Evolutionary conservation across 1,140 invertebrate genomes (phyloP).

Genomic region (Scaptomyza montana): DNA sequence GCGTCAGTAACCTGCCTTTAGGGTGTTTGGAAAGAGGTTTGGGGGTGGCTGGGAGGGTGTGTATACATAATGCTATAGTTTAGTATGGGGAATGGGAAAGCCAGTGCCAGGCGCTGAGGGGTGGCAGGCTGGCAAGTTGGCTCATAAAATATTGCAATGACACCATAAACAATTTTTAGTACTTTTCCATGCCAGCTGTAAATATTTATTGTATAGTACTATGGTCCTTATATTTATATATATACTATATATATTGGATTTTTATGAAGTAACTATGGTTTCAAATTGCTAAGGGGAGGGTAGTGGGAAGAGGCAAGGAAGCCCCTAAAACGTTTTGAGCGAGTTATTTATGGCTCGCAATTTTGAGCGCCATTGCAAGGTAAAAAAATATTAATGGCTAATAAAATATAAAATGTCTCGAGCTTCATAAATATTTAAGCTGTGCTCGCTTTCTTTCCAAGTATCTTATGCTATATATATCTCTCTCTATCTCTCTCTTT

Average conservation of each 20-base stretch:
- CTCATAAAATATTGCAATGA: constrained; percentile 82
- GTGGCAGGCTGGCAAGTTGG: constrained; percentile 47
- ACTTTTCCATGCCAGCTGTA: constrained; percentile 73
- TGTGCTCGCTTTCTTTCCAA: background rate
- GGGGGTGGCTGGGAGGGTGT: constrained; percentile 5
- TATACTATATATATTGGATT: constrained; percentile 68
- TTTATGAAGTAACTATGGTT: constrained; percentile 81
- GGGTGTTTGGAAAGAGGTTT: constrained; percentile 29
- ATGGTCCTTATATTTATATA: constrained; percentile 14
- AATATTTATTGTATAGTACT: constrained; percentile 78
- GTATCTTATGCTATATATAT: background rate
- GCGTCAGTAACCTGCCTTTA: constrained; percentile 24
- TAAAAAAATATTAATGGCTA: constrained; percentile 70
- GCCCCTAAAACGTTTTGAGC: constrained; percentile 59
- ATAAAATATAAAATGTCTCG: constrained; percentile 65
- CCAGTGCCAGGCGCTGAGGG: constrained; percentile 51
- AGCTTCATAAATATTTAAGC: constrained; percentile 51
- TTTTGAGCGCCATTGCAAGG: constrained; percentile 20
- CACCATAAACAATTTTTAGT: constrained; percentile 82
- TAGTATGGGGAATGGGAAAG: constrained; percentile 25
- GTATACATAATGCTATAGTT: constrained; percentile 36
- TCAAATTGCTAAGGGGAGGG: constrained; percentile 5
- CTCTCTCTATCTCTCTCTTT: background rate
- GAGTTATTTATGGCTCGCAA: constrained; percentile 62
- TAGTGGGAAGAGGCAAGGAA: background rate